phyloP scores from a whole-genome alignment of 2,888 invertebrate genomes.

The Tenthredo distinguenda region DNA sequence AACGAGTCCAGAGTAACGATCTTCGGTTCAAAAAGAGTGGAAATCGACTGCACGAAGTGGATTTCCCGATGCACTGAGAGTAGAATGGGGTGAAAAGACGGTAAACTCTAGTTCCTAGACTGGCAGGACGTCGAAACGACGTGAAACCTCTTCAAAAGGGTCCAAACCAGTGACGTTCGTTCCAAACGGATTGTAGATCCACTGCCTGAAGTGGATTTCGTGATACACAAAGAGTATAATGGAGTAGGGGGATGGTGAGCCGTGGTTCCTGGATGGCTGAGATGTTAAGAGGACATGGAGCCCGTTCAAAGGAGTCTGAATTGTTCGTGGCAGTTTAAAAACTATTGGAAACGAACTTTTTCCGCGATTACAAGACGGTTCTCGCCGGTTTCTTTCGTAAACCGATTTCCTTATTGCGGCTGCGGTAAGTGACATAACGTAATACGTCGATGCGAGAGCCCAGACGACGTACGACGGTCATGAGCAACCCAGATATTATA shows the following conservation, averaged over 20 bases:
- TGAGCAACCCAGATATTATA: slow-evolving; percentile 46
- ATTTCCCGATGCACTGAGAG: neutral
- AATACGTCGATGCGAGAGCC: neutral
- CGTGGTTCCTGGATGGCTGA: no score
- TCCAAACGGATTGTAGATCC: no score
- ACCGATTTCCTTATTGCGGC: neutral
- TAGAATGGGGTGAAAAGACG: neutral
- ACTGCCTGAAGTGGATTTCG: no score
- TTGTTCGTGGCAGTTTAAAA: neutral
- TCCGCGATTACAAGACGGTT: neutral
- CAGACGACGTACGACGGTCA: neutral
- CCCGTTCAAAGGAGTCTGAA: neutral
- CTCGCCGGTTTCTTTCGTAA: neutral
- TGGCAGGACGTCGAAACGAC: neutral
- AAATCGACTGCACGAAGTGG: neutral
- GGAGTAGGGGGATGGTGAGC: no score
- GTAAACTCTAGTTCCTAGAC: neutral
- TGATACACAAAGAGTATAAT: no score
- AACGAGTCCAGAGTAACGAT: neutral
- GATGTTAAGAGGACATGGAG: neutral
- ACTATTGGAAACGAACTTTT: neutral
- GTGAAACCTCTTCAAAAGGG: neutral
- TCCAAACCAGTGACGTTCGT: neutral
- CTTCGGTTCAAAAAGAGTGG: no score
- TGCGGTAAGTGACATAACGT: slow-evolving; percentile 13